Conservation (phyloP, 2,888 invertebrate species). For the Tolmerus cingulatus region DNA sequence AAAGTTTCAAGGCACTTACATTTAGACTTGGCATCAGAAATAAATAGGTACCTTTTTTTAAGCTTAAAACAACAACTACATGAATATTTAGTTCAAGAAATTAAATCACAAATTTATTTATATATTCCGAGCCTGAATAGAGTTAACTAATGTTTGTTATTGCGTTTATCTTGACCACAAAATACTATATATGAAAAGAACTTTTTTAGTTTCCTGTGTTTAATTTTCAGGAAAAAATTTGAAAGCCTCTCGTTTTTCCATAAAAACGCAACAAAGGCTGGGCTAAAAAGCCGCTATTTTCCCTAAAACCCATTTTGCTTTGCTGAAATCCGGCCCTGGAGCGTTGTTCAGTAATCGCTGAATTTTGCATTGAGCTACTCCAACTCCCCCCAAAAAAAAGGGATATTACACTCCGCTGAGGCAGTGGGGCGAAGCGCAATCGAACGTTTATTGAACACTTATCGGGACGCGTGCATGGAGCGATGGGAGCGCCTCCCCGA, state of each 20-base stretch:
- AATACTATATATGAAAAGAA: too few species aligned
- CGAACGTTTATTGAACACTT: background rate
- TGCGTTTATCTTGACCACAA: background rate
- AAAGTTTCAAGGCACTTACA: too few species aligned
- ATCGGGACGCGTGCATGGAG: background rate
- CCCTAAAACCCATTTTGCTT: background rate
- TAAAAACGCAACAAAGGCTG: background rate
- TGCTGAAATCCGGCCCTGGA: background rate
- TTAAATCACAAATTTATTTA: too few species aligned
- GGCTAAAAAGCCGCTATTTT: background rate
- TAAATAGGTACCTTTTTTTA: too few species aligned
- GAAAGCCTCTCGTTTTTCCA: background rate
- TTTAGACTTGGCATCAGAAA: too few species aligned
- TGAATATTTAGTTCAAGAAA: too few species aligned
- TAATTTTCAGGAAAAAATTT: background rate
- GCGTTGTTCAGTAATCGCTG: background rate
- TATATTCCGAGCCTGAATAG: too few species aligned
- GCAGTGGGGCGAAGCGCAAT: background rate
- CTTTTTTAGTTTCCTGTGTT: background rate
- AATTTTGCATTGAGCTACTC: background rate
- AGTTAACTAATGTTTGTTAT: too few species aligned
- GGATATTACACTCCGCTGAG: background rate
- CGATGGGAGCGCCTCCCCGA: background rate
- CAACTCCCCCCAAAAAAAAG: background rate
- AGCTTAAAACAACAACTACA: too few species aligned